Percentiles rank a stretch among this genome's conserved stretches.
Evolutionary conservation across 2,888 invertebrate genomes (phyloP).

Genomic region (Pheosia tremula): DNA sequence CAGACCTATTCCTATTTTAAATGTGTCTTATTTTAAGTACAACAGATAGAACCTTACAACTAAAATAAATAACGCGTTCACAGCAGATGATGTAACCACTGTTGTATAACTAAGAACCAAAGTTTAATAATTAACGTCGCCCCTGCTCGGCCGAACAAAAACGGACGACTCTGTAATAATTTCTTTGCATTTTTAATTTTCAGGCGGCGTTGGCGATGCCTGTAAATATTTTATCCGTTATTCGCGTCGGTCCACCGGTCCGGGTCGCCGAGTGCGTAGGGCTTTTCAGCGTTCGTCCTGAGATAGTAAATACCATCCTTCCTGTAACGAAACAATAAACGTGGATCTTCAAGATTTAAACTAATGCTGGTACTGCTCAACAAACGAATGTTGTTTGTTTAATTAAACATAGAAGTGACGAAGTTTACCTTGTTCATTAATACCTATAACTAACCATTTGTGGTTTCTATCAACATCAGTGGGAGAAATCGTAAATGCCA

Average conservation of each 20-base stretch:
- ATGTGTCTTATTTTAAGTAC: no score
- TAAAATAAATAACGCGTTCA: constrained; percentile 17
- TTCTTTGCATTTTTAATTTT: constrained; percentile 66
- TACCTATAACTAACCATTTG: constrained; percentile 54
- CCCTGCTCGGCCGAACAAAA: constrained; percentile 42
- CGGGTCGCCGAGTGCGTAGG: constrained; percentile 75
- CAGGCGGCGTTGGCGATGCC: constrained; percentile 61
- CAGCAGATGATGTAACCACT: constrained; percentile 16
- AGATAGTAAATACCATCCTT: constrained; percentile 84
- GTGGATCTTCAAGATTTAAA: constrained; percentile 62
- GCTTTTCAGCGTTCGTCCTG: constrained; percentile 78
- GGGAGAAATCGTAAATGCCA: constrained; percentile 8
- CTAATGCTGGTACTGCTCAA: constrained; percentile 55
- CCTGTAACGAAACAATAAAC: constrained; percentile 72
- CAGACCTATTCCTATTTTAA: no score
- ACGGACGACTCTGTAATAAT: constrained; percentile 49
- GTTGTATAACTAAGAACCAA: constrained; percentile 12
- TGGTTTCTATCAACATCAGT: constrained; percentile 39
- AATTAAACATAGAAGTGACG: constrained; percentile 58
- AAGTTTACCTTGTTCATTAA: constrained; percentile 56
- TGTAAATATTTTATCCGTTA: constrained; percentile 56
- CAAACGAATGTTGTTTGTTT: constrained; percentile 64
- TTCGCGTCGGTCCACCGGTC: constrained; percentile 39
- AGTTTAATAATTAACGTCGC: constrained; percentile 37
- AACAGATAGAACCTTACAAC: not conserved